These are phyloP conservation scores for Odontomyia ornata DNA, from an alignment of 2,888 invertebrate genomes.

Conservation along the genomic window DNA sequence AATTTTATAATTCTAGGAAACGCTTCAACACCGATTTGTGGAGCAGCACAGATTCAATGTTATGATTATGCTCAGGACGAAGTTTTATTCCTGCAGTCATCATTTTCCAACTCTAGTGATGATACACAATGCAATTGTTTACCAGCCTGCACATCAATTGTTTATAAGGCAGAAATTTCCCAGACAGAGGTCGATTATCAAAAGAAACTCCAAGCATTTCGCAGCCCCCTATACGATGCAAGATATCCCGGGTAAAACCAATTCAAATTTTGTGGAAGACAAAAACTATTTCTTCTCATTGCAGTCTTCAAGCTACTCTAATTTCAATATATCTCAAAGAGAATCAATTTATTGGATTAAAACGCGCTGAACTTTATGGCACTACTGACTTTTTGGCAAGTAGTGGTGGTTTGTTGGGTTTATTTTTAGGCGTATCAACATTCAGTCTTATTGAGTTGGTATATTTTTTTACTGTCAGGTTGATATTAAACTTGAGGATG, in stretches of 20 bases:
- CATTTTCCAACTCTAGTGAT: conserved; percentile 58
- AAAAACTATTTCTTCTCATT: no score
- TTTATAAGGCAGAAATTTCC: conserved; percentile 77
- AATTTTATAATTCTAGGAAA: conserved; percentile 55
- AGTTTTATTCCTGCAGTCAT: conserved; percentile 55
- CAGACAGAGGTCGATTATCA: conserved; percentile 75
- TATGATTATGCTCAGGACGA: conserved; percentile 60
- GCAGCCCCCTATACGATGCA: conserved; percentile 59
- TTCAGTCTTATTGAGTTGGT: conserved; percentile 66
- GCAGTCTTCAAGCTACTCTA: conserved; percentile 69
- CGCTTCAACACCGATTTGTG: conserved; percentile 61
- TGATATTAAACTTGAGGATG: conserved; percentile 66
- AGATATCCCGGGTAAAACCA: conserved; percentile 54
- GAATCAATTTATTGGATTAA: conserved; percentile 74
- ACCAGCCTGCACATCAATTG: conserved; percentile 74
- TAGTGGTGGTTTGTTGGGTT: conserved; percentile 72
- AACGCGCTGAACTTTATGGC: conserved; percentile 74
- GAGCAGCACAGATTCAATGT: conserved; percentile 59
- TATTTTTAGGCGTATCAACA: conserved; percentile 64
- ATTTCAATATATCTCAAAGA: conserved; percentile 78
- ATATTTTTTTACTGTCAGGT: conserved; percentile 67
- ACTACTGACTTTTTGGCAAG: conserved; percentile 76
- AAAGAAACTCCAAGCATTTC: conserved; percentile 68
- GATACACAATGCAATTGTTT: conserved; percentile 66
- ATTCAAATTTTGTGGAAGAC: no score